Percentiles rank a stretch among this genome's conserved stretches.
Evolutionary conservation across 2,113 vertebrate genomes (phyloP).

Genomic region (Dendrocopos noguchii): DNA sequence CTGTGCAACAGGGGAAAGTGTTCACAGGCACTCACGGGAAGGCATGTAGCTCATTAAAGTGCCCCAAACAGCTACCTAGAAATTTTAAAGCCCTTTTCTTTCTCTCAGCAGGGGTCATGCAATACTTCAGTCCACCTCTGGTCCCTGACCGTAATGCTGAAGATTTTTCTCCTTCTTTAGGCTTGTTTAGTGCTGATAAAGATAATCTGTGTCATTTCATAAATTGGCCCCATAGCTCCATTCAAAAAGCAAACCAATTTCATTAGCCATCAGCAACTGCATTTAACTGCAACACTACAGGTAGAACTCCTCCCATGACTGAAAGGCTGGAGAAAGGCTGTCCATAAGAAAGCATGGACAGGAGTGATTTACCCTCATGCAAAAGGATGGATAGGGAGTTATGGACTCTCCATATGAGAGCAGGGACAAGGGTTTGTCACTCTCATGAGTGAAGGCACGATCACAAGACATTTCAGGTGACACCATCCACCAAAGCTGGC

Average conservation of each 20-base stretch:
- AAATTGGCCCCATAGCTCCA: background rate
- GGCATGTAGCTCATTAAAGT: background rate
- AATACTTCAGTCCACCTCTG: background rate
- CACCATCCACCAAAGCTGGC: background rate
- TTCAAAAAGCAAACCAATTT: background rate
- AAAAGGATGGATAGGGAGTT: background rate
- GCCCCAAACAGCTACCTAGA: background rate
- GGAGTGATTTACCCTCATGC: too few relatives aligned
- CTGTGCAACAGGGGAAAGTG: background rate
- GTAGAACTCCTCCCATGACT: background rate
- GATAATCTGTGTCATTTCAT: background rate
- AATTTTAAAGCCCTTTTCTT: background rate
- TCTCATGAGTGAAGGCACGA: background rate
- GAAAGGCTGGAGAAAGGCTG: background rate
- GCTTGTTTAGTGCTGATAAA: background rate
- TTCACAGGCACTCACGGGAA: fast-evolving
- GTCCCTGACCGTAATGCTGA: background rate
- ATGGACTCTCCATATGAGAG: background rate
- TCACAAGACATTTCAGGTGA: background rate
- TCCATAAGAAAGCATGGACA: too few relatives aligned
- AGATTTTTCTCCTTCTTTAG: background rate
- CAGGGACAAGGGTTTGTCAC: background rate
- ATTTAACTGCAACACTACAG: background rate
- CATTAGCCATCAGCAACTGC: background rate
- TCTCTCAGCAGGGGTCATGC: background rate